phyloP scores from a whole-genome alignment of 1,140 invertebrate species.

The Gonatopus flavifemur region DNA sequence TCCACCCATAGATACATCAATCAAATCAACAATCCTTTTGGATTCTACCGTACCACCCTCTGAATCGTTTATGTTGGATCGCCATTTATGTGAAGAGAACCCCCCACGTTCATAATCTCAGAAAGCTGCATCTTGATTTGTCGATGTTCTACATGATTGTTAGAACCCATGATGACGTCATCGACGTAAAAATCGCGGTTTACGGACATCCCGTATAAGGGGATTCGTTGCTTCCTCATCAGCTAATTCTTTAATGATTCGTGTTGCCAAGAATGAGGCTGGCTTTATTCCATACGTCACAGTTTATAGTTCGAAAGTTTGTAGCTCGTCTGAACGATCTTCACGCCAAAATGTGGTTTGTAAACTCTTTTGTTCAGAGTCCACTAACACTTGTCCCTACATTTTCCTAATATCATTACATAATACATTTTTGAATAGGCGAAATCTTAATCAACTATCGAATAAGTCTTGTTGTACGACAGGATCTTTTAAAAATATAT shows the following conservation, averaged over 20 bases:
- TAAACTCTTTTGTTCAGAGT: conserved; percentile 22
- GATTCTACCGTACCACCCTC: background rate
- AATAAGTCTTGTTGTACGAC: background rate
- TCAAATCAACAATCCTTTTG: background rate
- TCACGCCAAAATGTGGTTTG: conserved; percentile 42
- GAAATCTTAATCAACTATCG: background rate
- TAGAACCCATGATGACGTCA: conserved; percentile 27
- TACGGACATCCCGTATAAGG: conserved; percentile 19
- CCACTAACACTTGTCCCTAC: conserved; percentile 11
- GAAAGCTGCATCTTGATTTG: background rate
- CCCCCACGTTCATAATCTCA: background rate
- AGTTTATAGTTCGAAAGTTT: conserved; percentile 20
- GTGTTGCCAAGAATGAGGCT: conserved; percentile 32
- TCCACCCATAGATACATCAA: background rate
- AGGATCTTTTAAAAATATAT: background rate
- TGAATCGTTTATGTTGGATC: background rate
- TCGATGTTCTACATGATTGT: background rate
- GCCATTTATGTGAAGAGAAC: conserved; percentile 15
- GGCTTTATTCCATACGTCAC: conserved; percentile 35
- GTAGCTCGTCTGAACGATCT: conserved; percentile 7
- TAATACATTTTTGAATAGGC: background rate
- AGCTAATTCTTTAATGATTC: conserved; percentile 24
- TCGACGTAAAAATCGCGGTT: conserved; percentile 37
- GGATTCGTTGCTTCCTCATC: conserved; percentile 12
- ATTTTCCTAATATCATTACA: background rate